A percentile compares a stretch with the other conserved stretches of the same genome.
phyloP scores from a whole-genome alignment of 2,888 invertebrate species.

The Stegophylla sp. region DNA sequence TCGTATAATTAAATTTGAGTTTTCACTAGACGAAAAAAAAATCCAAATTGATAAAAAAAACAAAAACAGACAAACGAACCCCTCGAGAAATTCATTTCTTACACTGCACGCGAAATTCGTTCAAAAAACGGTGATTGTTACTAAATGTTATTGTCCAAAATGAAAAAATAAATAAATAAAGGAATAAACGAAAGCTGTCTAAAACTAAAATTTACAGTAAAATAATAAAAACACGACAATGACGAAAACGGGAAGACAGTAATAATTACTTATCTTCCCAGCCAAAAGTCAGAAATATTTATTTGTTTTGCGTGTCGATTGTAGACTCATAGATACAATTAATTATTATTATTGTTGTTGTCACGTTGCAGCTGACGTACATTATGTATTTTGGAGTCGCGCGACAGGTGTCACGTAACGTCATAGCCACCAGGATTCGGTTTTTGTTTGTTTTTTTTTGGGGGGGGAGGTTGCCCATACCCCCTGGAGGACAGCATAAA shows the following conservation, averaged over 20 bases:
- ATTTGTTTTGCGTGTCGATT: no score
- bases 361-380: no score
- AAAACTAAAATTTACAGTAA: background rate
- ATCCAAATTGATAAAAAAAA: background rate
- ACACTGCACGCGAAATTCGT: background rate
- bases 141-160: background rate
- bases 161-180: background rate
- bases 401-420: no score
- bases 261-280: no score
- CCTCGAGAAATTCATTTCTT: background rate
- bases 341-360: no score
- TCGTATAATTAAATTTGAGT: slow-evolving; percentile 30
- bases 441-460: no score
- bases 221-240: background rate
- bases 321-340: no score
- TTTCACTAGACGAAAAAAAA: background rate
- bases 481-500: no score
- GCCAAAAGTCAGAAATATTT: no score
- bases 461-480: no score
- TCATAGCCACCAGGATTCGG: no score
- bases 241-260: background rate
- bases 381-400: no score
- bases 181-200: background rate
- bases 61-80: background rate
- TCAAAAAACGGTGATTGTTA: background rate